Percentiles rank a stretch among this genome's conserved stretches.
Evolutionary conservation across 2,888 invertebrate species (phyloP).

Genomic region (Cephonodes hylas): DNA sequence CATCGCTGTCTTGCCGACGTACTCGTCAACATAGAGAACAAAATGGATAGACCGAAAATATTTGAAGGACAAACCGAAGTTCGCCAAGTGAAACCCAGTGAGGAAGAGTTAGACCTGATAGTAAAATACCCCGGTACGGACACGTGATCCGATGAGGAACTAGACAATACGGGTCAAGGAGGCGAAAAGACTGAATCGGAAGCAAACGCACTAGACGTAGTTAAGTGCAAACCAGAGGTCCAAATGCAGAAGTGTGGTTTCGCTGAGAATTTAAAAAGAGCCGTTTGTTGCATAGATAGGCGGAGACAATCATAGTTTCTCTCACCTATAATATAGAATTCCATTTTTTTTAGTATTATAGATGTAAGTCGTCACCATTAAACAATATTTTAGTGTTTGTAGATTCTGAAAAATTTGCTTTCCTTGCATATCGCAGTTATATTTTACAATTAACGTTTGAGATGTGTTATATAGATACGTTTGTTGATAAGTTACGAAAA

Average conservation of each 20-base stretch:
- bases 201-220: slow-evolving; percentile 41
- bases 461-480: not conserved
- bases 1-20: slow-evolving; percentile 68
- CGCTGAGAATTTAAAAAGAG: slow-evolving; percentile 69
- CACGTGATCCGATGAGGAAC: slow-evolving; percentile 77
- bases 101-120: slow-evolving; percentile 74
- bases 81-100: slow-evolving; percentile 56
- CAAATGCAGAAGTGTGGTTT: slow-evolving; percentile 67
- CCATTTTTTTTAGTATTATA: not conserved
- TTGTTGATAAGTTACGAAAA: not conserved
- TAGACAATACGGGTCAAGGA: slow-evolving; percentile 44
- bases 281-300: slow-evolving; percentile 73
- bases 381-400: not conserved
- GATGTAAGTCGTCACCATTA: not conserved
- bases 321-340: not conserved
- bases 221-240: slow-evolving; percentile 55
- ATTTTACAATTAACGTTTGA: not conserved
- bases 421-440: not conserved
- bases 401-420: not conserved
- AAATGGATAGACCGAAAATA: slow-evolving; percentile 66
- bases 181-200: slow-evolving; percentile 61
- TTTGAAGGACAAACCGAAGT: slow-evolving; percentile 62
- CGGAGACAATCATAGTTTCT: slow-evolving; percentile 64
- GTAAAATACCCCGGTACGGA: slow-evolving; percentile 73
- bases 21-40: slow-evolving; percentile 71